phyloP scores from a whole-genome alignment of 2,888 invertebrate species.

The Luperina testacea region DNA sequence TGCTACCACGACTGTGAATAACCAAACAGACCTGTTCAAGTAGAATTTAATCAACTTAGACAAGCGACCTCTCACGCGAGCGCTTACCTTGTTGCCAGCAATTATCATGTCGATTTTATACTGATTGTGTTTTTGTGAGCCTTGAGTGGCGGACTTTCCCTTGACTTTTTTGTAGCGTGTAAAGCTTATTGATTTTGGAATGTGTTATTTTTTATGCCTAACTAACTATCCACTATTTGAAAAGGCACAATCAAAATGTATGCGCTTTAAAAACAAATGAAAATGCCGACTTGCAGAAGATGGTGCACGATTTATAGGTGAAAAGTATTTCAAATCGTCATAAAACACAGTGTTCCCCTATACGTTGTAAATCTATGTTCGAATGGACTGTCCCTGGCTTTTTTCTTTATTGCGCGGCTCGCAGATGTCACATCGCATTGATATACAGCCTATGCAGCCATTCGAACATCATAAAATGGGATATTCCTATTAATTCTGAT shows the following conservation, averaged over 20 bases:
- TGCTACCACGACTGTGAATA: conserved; percentile 68
- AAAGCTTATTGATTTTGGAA: conserved; percentile 49
- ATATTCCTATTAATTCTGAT: conserved; percentile 36
- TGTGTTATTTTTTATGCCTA: conserved; percentile 3
- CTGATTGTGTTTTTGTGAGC: conserved; percentile 69
- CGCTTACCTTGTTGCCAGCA: conserved; percentile 68
- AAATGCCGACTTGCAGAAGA: conserved; percentile 24
- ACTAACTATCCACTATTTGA: neutral
- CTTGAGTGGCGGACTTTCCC: conserved; percentile 43
- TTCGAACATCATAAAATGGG: conserved; percentile 58
- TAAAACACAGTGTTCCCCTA: conserved; percentile 35
- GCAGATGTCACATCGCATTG: conserved; percentile 56
- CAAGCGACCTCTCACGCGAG: conserved; percentile 73
- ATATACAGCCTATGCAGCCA: conserved; percentile 53
- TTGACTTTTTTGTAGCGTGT: conserved; percentile 55
- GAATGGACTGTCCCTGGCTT: conserved; percentile 55
- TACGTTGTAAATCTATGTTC: conserved; percentile 62
- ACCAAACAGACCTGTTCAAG: conserved; percentile 71
- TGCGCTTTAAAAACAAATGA: conserved; percentile 7
- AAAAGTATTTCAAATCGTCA: conserved; percentile 44
- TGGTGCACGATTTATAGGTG: conserved; percentile 36
- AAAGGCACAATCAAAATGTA: neutral
- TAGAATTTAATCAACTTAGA: conserved; percentile 74
- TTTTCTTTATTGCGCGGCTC: conserved; percentile 60
- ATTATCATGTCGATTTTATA: conserved; percentile 72